Evolutionary conservation across 1,140 invertebrate genomes (phyloP).

Genomic region (Drosophila willistoni): DNA sequence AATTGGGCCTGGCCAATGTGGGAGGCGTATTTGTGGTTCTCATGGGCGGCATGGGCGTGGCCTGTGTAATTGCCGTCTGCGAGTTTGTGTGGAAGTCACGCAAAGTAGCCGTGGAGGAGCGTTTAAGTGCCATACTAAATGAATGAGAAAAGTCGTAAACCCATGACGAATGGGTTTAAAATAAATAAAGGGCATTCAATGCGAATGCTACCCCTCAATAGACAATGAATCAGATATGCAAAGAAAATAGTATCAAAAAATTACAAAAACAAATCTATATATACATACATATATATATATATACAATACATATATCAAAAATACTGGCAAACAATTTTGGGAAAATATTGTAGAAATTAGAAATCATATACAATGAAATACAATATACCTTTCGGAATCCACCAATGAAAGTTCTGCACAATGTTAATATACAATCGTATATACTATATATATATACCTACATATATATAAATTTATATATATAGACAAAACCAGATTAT

Average conservation of each 20-base stretch:
- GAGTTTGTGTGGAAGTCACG: constrained; percentile 97
- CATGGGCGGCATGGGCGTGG: constrained; percentile 94
- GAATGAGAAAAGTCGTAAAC: constrained; percentile 82
- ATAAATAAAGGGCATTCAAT: constrained; percentile 9
- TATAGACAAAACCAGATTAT: constrained; percentile 23
- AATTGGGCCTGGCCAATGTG: constrained; percentile 94
- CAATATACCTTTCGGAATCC: constrained; percentile 20
- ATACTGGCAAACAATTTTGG: constrained; percentile 37
- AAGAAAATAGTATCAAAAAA: constrained; percentile 8
- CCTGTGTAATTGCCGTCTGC: constrained; percentile 93
- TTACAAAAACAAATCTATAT: constrained; percentile 28
- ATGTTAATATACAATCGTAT: constrained; percentile 32
- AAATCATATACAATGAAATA: not conserved
- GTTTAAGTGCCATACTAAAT: constrained; percentile 86
- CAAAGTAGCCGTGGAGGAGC: constrained; percentile 94
- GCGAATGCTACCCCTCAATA: not conserved
- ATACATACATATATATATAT: constrained; percentile 1
- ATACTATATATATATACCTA: constrained; percentile 32
- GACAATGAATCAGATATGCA: constrained; percentile 38
- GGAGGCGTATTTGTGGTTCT: constrained; percentile 98
- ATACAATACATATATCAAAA: constrained; percentile 39
- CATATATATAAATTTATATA: constrained; percentile 37
- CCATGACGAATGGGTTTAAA: constrained; percentile 77
- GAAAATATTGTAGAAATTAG: not conserved
- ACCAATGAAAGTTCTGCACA: constrained; percentile 55